phyloP scores from a whole-genome alignment of 2,888 invertebrate species.

The Boloria selene region DNA sequence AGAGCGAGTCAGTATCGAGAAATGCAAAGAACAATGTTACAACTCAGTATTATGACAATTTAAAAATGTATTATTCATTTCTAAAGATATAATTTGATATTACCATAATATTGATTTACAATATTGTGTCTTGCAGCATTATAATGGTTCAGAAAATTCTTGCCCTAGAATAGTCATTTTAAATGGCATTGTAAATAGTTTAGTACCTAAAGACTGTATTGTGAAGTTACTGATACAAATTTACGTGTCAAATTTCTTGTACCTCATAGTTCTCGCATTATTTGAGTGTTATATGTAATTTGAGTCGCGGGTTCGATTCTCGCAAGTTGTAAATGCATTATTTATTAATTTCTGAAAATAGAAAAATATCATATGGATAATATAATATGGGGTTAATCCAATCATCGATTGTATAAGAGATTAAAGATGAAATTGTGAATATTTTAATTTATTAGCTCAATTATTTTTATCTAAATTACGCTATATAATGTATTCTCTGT shows the following conservation, averaged over 20 bases:
- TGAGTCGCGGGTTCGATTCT: conserved; percentile 8
- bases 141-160: conserved; percentile 6
- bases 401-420: too few relatives aligned
- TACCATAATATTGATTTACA: too few relatives aligned
- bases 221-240: conserved; percentile 40
- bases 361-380: neutral
- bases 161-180: conserved; percentile 58
- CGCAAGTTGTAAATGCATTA: conserved; percentile 2
- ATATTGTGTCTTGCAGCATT: too few relatives aligned
- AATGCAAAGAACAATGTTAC: too few relatives aligned
- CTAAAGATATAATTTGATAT: too few relatives aligned
- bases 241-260: conserved; percentile 40
- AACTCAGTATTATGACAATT: too few relatives aligned
- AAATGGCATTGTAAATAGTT: conserved; percentile 74
- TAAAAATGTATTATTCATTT: too few relatives aligned
- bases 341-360: neutral
- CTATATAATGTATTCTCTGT: neutral
- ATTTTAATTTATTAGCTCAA: too few relatives aligned
- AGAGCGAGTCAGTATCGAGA: neutral
- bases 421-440: too few relatives aligned
- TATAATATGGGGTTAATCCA: neutral
- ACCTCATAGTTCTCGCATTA: conserved; percentile 26
- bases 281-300: conserved; percentile 16
- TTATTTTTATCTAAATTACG: too few relatives aligned
- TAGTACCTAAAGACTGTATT: conserved; percentile 80